These are phyloP conservation scores for Lathronympha strigana DNA, from an alignment of 2,888 invertebrate genomes.

Conservation along the genomic window DNA sequence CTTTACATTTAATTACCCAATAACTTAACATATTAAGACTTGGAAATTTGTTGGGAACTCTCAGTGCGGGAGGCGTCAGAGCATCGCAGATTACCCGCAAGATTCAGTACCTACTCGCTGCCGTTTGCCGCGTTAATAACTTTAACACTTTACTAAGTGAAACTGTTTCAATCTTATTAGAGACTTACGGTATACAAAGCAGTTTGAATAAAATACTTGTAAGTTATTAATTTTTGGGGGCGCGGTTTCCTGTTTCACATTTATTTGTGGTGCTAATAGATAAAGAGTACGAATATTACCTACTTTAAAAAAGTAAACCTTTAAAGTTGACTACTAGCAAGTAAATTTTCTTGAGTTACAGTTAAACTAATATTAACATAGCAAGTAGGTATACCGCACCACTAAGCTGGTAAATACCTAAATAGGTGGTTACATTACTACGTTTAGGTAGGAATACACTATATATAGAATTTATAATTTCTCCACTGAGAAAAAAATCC, in stretches of 20 bases:
- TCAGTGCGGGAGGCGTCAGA: conserved; percentile 29
- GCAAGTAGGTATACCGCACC: no score
- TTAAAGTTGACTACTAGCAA: no score
- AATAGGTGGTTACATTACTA: no score
- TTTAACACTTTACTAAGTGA: conserved; percentile 37
- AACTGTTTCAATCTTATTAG: conserved; percentile 24
- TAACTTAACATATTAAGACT: conserved; percentile 38
- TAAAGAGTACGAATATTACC: no score
- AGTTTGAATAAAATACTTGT: neutral
- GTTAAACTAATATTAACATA: no score
- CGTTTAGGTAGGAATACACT: no score
- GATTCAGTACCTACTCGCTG: conserved; percentile 7
- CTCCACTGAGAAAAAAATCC: conserved; percentile 6
- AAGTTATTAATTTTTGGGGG: neutral
- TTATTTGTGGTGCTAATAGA: no score
- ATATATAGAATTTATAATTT: no score
- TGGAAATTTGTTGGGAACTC: conserved; percentile 37
- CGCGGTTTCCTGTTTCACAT: no score
- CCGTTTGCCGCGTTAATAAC: conserved; percentile 37
- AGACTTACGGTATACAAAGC: neutral
- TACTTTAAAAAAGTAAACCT: no score
- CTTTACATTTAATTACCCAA: conserved; percentile 35
- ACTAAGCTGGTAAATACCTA: no score
- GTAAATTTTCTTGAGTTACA: no score
- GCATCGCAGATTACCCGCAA: conserved; percentile 33